Percentiles rank a stretch among this genome's conserved stretches.
Conservation (phyloP, 1,140 invertebrate species). For the Anastatus disparis region DNA sequence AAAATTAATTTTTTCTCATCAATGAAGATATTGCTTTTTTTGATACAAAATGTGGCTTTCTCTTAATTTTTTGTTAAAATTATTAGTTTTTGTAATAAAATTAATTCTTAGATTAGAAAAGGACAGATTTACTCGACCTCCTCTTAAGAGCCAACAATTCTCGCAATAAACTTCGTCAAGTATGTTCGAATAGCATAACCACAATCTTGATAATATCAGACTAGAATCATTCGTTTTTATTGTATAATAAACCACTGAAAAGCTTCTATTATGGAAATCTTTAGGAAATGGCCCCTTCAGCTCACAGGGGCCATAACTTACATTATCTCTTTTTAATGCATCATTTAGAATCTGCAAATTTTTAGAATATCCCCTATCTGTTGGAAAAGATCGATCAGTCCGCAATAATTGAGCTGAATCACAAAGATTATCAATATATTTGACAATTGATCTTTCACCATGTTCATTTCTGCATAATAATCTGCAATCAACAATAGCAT, state of each 20-base stretch:
- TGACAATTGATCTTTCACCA: too few species aligned
- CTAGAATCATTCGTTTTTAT: conserved; percentile 2
- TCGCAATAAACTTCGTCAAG: neutral
- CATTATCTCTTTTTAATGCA: neutral
- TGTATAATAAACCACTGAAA: neutral
- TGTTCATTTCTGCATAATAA: too few species aligned
- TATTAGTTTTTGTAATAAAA: too few species aligned
- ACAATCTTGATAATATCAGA: neutral
- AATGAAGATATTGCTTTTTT: too few species aligned
- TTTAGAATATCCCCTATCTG: neutral
- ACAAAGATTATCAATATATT: neutral
- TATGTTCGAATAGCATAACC: neutral
- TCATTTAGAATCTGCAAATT: neutral
- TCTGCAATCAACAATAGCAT: neutral
- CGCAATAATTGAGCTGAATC: neutral
- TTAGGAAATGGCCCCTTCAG: neutral
- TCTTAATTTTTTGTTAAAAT: too few species aligned
- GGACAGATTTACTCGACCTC: too few species aligned
- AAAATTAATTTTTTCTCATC: too few species aligned
- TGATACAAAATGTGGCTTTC: too few species aligned
- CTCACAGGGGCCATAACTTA: neutral
- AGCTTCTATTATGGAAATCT: neutral
- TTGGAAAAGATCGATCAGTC: neutral
- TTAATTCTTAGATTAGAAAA: too few species aligned
- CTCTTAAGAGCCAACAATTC: neutral